Conservation (phyloP, 2,888 invertebrate genomes). For the Timema podura region DNA sequence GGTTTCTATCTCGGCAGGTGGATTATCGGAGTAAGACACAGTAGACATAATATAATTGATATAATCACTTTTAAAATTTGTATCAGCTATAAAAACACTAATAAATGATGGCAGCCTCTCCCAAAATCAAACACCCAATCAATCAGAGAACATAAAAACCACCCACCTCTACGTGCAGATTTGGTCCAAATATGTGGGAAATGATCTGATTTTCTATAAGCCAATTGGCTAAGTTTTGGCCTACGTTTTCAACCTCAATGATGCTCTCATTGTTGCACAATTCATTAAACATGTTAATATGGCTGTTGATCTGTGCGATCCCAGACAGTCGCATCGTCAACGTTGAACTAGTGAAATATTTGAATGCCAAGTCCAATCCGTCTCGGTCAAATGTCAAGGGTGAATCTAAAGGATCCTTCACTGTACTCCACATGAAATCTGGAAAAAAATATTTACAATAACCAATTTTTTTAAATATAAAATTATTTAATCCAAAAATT, state of each 20-base stretch:
- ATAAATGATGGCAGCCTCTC: too few relatives aligned
- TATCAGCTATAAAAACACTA: too few relatives aligned
- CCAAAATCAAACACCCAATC: too few relatives aligned
- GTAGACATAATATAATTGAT: too few relatives aligned
- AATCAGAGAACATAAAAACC: too few relatives aligned
- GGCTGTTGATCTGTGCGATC: slow-evolving; percentile 90
- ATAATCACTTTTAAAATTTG: too few relatives aligned
- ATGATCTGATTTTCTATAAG: slow-evolving; percentile 84
- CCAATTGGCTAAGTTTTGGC: slow-evolving; percentile 84
- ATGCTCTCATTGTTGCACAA: slow-evolving; percentile 84
- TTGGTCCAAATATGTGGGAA: slow-evolving; percentile 94
- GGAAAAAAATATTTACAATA: slow-evolving; percentile 23
- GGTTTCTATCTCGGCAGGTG: too few relatives aligned
- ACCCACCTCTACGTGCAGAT: slow-evolving; percentile 85
- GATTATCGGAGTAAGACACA: too few relatives aligned
- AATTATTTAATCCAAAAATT: too few relatives aligned
- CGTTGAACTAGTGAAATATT: slow-evolving; percentile 92
- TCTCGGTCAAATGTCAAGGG: slow-evolving; percentile 84
- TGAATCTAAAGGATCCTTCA: slow-evolving; percentile 85
- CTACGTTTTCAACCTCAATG: slow-evolving; percentile 79
- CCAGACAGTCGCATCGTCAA: slow-evolving; percentile 91
- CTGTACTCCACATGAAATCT: slow-evolving; percentile 95
- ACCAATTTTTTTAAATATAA: too few relatives aligned
- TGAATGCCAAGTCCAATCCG: slow-evolving; percentile 88
- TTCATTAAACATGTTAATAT: slow-evolving; percentile 88